Conservation (phyloP, 2,113 vertebrate species). For the Proteles cristata region DNA sequence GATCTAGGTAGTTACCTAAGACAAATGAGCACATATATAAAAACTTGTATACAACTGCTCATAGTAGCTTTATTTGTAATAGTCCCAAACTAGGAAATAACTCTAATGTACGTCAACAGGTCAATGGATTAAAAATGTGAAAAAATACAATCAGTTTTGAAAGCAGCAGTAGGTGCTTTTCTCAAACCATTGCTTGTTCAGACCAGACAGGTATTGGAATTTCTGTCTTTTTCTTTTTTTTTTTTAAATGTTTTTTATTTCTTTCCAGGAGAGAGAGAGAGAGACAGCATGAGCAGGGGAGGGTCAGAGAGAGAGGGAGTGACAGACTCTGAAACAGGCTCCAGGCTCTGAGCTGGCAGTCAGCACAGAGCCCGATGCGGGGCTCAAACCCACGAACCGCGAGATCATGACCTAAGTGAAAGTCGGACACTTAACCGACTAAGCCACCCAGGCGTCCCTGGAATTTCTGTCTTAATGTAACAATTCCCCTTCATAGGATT, state of each 20-base stretch:
- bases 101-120: not conserved
- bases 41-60: not conserved
- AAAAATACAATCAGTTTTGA: slow-evolving; percentile 92
- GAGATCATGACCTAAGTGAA: no score
- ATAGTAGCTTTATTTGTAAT: not conserved
- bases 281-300: no score
- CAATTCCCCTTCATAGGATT: slow-evolving; percentile 91
- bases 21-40: not conserved
- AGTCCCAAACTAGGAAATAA: not conserved
- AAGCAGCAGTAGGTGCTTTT: slow-evolving; percentile 92
- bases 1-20: not conserved
- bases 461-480: slow-evolving; percentile 92
- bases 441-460: no score
- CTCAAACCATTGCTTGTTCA: slow-evolving; percentile 91
- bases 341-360: no score
- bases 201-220: slow-evolving; percentile 91
- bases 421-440: no score
- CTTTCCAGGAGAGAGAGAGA: no score
- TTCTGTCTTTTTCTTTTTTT: no score
- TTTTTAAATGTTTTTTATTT: no score
- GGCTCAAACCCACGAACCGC: no score
- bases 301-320: no score
- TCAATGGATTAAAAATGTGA: not conserved
- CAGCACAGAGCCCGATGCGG: no score
- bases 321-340: no score